Conservation (phyloP, 30 jellyfish, hydroid and myxozoan species). For the Aurelia sp. region DNA sequence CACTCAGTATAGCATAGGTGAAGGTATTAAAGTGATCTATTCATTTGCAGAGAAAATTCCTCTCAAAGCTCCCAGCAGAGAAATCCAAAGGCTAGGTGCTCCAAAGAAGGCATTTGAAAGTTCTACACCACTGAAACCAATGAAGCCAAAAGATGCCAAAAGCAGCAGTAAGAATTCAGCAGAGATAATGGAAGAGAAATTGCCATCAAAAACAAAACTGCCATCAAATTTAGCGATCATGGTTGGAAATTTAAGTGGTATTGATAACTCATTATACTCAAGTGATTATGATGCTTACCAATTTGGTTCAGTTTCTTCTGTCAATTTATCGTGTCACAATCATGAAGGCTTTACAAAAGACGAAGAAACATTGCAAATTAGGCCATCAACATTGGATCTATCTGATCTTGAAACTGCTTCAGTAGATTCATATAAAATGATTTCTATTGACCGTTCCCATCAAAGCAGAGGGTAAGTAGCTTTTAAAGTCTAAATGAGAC, state of each 20-base stretch:
- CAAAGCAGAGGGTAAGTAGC: too few species aligned
- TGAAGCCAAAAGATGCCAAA: neutral
- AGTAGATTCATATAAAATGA: constrained; percentile 22
- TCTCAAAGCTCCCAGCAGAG: too few species aligned
- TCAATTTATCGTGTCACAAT: neutral
- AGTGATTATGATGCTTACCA: neutral
- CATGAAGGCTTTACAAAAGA: neutral
- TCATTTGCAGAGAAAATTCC: too few species aligned
- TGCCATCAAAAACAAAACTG: neutral
- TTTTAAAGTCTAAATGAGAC: too few species aligned
- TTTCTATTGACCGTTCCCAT: neutral
- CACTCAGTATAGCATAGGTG: too few species aligned
- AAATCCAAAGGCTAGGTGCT: too few species aligned
- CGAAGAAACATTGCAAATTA: neutral
- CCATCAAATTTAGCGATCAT: constrained; percentile 64
- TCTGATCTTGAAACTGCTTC: constrained; percentile 56
- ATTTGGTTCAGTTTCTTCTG: neutral
- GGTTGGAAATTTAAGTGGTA: constrained; percentile 61
- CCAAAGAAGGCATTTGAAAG: too few species aligned
- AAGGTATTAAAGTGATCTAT: too few species aligned
- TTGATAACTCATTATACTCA: constrained; percentile 19
- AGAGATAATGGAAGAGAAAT: neutral
- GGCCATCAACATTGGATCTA: constrained; percentile 61
- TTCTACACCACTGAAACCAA: too few species aligned
- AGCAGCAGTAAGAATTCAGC: neutral